Evolutionary conservation across 1,140 invertebrate species (phyloP).

Genomic region (Saccostrea glomerata): DNA sequence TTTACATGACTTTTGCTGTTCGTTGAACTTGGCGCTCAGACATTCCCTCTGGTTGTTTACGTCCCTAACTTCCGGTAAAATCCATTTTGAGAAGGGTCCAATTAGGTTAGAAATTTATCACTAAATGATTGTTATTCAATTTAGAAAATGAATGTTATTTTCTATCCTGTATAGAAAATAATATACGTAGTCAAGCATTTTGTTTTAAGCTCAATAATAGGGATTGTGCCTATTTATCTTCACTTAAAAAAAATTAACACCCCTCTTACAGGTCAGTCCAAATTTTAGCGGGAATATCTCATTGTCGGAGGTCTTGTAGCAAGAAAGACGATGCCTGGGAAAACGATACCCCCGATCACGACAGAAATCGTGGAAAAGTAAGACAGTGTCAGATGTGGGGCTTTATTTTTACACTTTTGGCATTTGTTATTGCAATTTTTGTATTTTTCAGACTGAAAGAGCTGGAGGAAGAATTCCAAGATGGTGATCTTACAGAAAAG

Average conservation of each 20-base stretch:
- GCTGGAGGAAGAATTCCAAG: conserved; percentile 66
- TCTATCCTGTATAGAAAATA: not conserved
- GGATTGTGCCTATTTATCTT: not conserved
- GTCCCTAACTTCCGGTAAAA: not conserved
- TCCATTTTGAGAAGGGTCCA: not conserved
- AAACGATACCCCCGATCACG: conserved; percentile 20
- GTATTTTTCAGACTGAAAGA: conserved; percentile 64
- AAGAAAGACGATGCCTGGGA: conserved; percentile 27
- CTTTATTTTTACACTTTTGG: not conserved
- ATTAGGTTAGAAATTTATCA: no score
- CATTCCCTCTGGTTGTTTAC: not conserved
- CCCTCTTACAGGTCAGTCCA: not conserved
- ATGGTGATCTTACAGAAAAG: conserved; percentile 73
- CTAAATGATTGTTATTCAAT: no score
- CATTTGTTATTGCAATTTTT: not conserved
- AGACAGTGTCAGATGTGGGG: not conserved
- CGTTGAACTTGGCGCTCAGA: conserved; percentile 15
- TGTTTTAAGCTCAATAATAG: not conserved
- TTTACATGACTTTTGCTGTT: not conserved
- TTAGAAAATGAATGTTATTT: no score
- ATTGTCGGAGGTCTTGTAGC: not conserved
- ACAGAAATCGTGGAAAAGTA: conserved; percentile 23
- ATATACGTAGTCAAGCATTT: not conserved
- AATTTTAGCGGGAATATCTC: conserved; percentile 12
- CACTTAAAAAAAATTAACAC: not conserved